phyloP scores from a whole-genome alignment of 2,888 invertebrate genomes.

The Cenopis cana region DNA sequence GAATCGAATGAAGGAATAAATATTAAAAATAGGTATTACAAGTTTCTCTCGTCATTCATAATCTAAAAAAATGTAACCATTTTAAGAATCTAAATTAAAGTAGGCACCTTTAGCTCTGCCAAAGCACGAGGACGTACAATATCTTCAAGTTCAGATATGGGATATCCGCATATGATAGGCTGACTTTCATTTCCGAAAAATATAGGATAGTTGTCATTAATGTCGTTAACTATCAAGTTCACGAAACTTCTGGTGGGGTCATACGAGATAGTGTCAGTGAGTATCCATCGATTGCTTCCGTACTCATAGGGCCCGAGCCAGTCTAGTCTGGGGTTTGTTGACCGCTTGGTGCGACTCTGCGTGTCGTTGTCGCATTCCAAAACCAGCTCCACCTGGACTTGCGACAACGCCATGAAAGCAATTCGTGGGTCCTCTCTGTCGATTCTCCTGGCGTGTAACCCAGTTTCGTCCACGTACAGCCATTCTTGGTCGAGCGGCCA shows the following conservation, averaged over 20 bases:
- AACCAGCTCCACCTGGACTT: slow-evolving; percentile 76
- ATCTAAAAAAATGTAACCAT: neutral
- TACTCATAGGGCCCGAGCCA: slow-evolving; percentile 69
- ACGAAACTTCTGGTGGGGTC: slow-evolving; percentile 72
- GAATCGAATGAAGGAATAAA: neutral
- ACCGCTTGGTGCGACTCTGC: slow-evolving; percentile 61
- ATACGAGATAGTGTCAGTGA: slow-evolving; percentile 70
- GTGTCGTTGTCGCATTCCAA: slow-evolving; percentile 64
- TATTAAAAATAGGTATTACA: neutral
- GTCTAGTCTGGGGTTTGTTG: slow-evolving; percentile 52
- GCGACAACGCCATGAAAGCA: slow-evolving; percentile 77
- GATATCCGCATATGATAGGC: slow-evolving; percentile 78
- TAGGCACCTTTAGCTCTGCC: slow-evolving; percentile 75
- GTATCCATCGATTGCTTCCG: slow-evolving; percentile 71
- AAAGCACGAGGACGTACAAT: slow-evolving; percentile 74
- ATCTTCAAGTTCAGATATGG: slow-evolving; percentile 67
- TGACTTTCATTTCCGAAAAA: slow-evolving; percentile 69
- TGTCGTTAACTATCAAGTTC: slow-evolving; percentile 80
- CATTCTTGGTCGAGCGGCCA: slow-evolving; percentile 75
- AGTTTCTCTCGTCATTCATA: neutral
- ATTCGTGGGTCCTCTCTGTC: slow-evolving; percentile 78
- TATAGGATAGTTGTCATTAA: slow-evolving; percentile 81
- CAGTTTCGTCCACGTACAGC: slow-evolving; percentile 72
- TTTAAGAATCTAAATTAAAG: neutral
- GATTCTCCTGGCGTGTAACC: slow-evolving; percentile 67